These are phyloP conservation scores for Eristalinus aeneus DNA, from an alignment of 2,888 invertebrate genomes.

Conservation along the genomic window DNA sequence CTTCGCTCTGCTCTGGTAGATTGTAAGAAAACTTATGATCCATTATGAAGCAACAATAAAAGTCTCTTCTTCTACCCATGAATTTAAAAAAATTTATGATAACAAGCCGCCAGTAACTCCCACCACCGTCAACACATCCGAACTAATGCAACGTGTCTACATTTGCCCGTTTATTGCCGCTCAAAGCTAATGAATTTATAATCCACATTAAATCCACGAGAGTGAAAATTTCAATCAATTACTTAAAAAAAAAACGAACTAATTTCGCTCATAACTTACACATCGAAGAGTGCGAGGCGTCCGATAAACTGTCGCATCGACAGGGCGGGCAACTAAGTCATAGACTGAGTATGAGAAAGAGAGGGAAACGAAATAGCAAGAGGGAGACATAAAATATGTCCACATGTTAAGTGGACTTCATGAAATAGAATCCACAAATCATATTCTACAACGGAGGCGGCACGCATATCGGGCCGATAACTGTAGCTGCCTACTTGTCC, in stretches of 20 bases:
- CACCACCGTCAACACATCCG: background rate
- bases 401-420: constrained; percentile 36
- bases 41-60: background rate
- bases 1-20: too few relatives aligned
- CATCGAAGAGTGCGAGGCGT: background rate
- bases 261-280: constrained; percentile 28
- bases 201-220: constrained; percentile 27
- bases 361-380: background rate
- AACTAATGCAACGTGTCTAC: background rate
- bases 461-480: background rate
- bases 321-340: background rate
- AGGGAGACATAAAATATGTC: background rate
- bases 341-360: background rate
- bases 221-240: constrained; percentile 28
- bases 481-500: background rate
- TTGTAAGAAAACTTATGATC: background rate
- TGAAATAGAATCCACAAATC: constrained; percentile 40
- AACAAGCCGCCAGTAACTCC: background rate
- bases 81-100: background rate
- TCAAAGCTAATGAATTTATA: constrained; percentile 27
- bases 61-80: background rate
- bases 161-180: background rate
- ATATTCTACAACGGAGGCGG: constrained; percentile 25
- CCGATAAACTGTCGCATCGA: background rate
- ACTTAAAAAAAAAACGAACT: constrained; percentile 4